Base-by-base conservation (phyloP, 2,888 invertebrate species). In the Eueremaeus valkanovi region DNA sequence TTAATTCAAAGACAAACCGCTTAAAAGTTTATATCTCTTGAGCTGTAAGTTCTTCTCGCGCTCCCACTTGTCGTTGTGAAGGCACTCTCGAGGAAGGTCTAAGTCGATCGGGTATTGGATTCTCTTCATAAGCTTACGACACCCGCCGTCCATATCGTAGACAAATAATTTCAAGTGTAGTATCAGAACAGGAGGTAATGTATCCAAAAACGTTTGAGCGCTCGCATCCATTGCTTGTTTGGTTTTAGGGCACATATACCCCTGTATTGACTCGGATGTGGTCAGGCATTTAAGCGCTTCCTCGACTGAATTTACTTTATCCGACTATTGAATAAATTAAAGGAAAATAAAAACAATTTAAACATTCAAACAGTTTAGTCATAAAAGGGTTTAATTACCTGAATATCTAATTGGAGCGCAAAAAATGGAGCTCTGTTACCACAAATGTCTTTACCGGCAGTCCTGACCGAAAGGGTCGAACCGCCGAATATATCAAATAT, bases 391-490 rank as follows among this genome's bases (percentile, higher is more conserved):
- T 45, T 45, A 29, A 31, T 27, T 83, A 93, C 94, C 88, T 95
- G 93, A 80, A 97, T 94, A 82, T 97, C 95, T 40, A 97, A 87
- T 83, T 94, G 95, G 78, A 97, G 86, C 0, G 95, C 95, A 83
- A 95, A 95, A 86, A 97, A 97, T 0, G 96, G 96, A 84, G 96
- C 93, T 78, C 96, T 90, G 79, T 92, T 93, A 82, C 94, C 94
- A 0, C 95, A 93, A 21, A 61, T 21, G 40, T 72, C 42, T 81
- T 89, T 89, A 18, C 89, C 88, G 13, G 89, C 86, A 77, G 90
- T 90, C 77, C 96, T 87, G 16, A 92, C 89, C 61, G 93, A 92
- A 77, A 94, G 89, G 78, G 95, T 87, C 82, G 93, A 91, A 66
- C 97, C 97, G 79, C 93, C 90, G 86, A 97, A 96, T 78, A 97